Evolutionary conservation across 2,888 invertebrate genomes (phyloP).

Genomic region (Zygaena filipendulae): DNA sequence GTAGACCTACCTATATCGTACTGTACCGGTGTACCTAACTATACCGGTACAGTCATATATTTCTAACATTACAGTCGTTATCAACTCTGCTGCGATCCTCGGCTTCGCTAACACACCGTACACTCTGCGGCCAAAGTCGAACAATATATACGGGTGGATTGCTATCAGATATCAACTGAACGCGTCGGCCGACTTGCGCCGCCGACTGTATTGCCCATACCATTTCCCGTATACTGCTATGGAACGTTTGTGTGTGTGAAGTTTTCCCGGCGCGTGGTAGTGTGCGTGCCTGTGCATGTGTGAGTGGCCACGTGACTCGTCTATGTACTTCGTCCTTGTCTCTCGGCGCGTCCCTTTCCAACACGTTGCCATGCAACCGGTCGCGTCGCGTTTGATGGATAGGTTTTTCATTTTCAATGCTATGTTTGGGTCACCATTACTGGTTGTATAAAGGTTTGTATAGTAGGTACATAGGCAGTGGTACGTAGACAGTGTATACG

Average conservation of each 20-base stretch:
- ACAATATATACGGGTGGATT: too few relatives aligned
- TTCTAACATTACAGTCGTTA: slow-evolving; percentile 32
- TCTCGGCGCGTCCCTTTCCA: slow-evolving; percentile 17
- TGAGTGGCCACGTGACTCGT: slow-evolving; percentile 11
- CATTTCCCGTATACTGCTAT: slow-evolving; percentile 20
- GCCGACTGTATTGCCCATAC: neutral
- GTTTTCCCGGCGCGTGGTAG: slow-evolving; percentile 20
- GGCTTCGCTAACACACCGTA: too few relatives aligned
- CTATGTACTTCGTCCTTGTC: too few relatives aligned
- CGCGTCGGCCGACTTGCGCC: neutral
- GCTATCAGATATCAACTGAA: too few relatives aligned
- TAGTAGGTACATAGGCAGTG: too few relatives aligned
- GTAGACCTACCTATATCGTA: too few relatives aligned
- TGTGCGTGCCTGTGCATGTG: slow-evolving; percentile 20
- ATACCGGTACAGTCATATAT: slow-evolving; percentile 29
- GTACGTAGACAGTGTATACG: too few relatives aligned
- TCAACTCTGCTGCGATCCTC: too few relatives aligned
- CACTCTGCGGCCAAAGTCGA: too few relatives aligned
- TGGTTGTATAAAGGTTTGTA: neutral
- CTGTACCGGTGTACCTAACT: too few relatives aligned
- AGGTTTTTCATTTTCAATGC: slow-evolving; percentile 7
- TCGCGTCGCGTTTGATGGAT: slow-evolving; percentile 23
- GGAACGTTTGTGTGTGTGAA: slow-evolving; percentile 22
- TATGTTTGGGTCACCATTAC: slow-evolving; percentile 1
- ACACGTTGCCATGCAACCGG: slow-evolving; percentile 23